These are phyloP conservation scores for Takifugu flavidus DNA, from an alignment of 2,113 vertebrate genomes.

Conservation along the genomic window DNA sequence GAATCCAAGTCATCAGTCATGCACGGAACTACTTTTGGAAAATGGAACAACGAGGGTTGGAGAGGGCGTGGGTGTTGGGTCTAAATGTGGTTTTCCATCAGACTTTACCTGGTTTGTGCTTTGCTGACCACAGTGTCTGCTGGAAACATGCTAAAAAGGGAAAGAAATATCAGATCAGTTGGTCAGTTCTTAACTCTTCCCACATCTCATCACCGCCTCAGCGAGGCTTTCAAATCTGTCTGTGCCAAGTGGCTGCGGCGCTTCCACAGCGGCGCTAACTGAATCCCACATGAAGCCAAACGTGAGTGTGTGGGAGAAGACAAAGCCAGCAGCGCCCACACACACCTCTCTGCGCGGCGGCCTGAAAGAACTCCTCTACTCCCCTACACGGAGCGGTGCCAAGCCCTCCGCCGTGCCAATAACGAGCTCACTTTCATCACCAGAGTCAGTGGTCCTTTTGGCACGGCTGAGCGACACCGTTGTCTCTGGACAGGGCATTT, in stretches of 20 bases:
- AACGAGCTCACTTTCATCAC: constrained; percentile 61
- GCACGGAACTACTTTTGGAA: constrained; percentile 3
- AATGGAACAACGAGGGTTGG: constrained; percentile 1
- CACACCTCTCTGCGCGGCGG: constrained; percentile 48
- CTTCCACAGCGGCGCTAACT: constrained; percentile 41
- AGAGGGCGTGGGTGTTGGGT: neutral
- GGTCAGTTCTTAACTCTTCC: constrained; percentile 34
- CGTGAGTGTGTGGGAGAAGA: constrained; percentile 66
- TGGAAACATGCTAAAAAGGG: constrained; percentile 87
- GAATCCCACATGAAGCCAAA: constrained; percentile 60
- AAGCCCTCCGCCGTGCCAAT: constrained; percentile 58
- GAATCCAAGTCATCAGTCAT: constrained; percentile 11
- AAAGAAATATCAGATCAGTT: constrained; percentile 48
- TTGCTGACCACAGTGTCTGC: constrained; percentile 95
- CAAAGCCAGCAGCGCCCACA: constrained; percentile 60
- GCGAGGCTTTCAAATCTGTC: constrained; percentile 35
- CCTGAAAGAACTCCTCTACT: constrained; percentile 59
- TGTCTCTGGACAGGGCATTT: constrained; percentile 56
- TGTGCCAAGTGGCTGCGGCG: constrained; percentile 37
- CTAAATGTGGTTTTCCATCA: neutral
- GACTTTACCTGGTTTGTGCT: constrained; percentile 90
- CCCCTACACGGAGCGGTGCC: constrained; percentile 59
- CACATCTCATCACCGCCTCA: constrained; percentile 47
- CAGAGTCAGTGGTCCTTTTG: constrained; percentile 59
- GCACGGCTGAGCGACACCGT: constrained; percentile 47